Conservation (phyloP, 2,797 vertebrate genomes). For the Avahi laniger region DNA sequence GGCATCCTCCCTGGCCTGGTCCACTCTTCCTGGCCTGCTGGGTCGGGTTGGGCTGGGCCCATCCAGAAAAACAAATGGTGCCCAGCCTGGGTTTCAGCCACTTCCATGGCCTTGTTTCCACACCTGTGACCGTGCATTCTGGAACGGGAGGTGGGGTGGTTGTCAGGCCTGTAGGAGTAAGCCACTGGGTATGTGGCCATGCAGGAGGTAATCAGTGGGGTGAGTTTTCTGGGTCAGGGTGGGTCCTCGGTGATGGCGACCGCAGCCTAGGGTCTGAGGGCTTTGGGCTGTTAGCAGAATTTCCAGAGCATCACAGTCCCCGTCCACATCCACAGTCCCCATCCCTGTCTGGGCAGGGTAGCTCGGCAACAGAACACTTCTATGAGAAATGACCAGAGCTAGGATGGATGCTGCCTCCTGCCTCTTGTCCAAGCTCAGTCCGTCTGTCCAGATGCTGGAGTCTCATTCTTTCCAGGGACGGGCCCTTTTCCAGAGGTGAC, state of each 20-base stretch:
- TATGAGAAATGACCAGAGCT: not conserved
- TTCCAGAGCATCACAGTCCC: not conserved
- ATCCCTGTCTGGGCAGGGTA: not conserved
- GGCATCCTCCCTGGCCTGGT: not conserved
- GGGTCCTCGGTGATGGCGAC: not conserved
- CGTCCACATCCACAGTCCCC: too few species aligned
- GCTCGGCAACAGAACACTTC: not conserved
- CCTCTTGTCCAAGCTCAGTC: not conserved
- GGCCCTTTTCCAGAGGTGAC: not conserved
- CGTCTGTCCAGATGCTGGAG: not conserved
- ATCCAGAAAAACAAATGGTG: not conserved
- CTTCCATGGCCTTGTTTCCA: slow-evolving; percentile 29
- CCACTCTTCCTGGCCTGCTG: not conserved
- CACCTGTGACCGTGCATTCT: not conserved
- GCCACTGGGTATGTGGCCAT: slow-evolving; percentile 1
- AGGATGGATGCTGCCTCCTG: not conserved
- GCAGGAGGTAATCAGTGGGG: not conserved
- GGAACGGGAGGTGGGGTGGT: slow-evolving; percentile 54
- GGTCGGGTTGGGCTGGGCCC: not conserved
- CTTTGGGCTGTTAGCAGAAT: not conserved
- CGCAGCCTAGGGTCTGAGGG: not conserved
- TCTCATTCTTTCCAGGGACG: not conserved
- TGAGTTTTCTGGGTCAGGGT: slow-evolving; percentile 65
- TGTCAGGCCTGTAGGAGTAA: not conserved
- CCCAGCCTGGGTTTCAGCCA: not conserved